These are phyloP conservation scores for Cetoscarus ocellatus DNA, from an alignment of 2,797 vertebrate species.

Conservation along the genomic window DNA sequence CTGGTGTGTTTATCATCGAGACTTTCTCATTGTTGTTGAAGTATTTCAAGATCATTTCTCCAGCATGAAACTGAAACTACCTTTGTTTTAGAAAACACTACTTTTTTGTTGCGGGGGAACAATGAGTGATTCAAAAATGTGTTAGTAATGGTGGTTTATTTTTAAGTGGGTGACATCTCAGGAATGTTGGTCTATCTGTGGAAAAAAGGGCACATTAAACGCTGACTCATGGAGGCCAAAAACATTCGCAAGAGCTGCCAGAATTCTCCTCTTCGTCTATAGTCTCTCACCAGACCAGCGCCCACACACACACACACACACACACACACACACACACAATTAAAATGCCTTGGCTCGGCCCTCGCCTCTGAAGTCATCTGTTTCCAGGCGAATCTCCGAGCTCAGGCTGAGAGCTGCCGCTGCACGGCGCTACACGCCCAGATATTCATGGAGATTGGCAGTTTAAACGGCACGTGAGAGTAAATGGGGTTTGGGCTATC, in stretches of 20 bases:
- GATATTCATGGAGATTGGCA: slow-evolving; percentile 3
- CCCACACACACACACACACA: background rate
- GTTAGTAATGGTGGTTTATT: slow-evolving; percentile 1
- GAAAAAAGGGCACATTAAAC: slow-evolving; percentile 10
- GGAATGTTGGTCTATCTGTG: background rate
- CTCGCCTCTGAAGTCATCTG: slow-evolving; percentile 18
- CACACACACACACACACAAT: slow-evolving; percentile 4
- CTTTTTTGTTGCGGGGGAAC: background rate
- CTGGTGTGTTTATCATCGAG: no score
- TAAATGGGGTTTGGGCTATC: slow-evolving; percentile 57
- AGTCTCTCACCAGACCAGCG: background rate
- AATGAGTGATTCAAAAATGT: slow-evolving; percentile 12
- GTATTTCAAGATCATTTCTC: background rate
- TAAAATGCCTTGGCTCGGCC: background rate
- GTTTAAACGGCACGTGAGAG: slow-evolving; percentile 57
- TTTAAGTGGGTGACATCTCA: slow-evolving; percentile 16
- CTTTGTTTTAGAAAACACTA: background rate
- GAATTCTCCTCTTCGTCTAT: slow-evolving; percentile 5
- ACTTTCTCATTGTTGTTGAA: no score
- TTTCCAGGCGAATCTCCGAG: slow-evolving; percentile 5
- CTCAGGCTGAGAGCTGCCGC: slow-evolving; percentile 6
- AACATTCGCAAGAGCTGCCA: slow-evolving; percentile 4
- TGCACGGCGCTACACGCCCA: slow-evolving; percentile 30
- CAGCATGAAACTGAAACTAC: background rate
- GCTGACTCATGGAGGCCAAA: slow-evolving; percentile 1